Base-by-base conservation (phyloP, 2,797 vertebrate species). In the Huso huso region DNA sequence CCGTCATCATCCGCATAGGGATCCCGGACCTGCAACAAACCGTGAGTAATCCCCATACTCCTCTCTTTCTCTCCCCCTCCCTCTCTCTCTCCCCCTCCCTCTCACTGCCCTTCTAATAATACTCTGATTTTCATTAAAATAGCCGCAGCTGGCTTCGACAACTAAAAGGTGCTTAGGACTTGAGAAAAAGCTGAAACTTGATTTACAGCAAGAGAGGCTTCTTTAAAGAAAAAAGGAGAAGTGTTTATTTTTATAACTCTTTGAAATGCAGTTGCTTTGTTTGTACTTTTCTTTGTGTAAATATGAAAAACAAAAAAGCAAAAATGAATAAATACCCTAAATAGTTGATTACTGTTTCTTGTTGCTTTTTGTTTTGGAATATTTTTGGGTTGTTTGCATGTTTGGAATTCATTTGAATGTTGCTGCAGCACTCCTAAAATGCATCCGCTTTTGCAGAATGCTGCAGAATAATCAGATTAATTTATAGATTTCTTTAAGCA, bases 11-110 rank as follows among this genome's bases (percentile, higher is more conserved):
- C 85, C 94, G 95, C 89, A 91, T 97, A 76, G 95, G 95, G 79
- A 94, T 97, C 85, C 94, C 95, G 72, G 94, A 96, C 92, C 92
- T 97, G 69, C 94, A 95, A 84, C 95, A 97, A 83, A 97, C 95
- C 89, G 95, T 97, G 86, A 92, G 92, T 79, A 78, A 74, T 71
- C 0, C 64, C 60, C 1, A 13, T 60, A 12, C 49, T 48, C 51
- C 65, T 63, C 53, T 68, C 50, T 67, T 62, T 57, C 51, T 53
- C 52, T 62, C 11, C 70, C 23, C 23, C 23, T 37, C 23, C 23
- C 78, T 67, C 74, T 55, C 74, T 55, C 52, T 61, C 8, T 10
- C 11, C 37, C 49, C 62, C 63, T 66, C 61, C 57, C 61, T 48
- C 15, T 37, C n/a, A 18, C 50, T 64, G 58, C 11, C 50, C 52